These are phyloP conservation scores for Eurystomus glaucurus DNA, from an alignment of 2,797 vertebrate genomes.

Conservation along the genomic window DNA sequence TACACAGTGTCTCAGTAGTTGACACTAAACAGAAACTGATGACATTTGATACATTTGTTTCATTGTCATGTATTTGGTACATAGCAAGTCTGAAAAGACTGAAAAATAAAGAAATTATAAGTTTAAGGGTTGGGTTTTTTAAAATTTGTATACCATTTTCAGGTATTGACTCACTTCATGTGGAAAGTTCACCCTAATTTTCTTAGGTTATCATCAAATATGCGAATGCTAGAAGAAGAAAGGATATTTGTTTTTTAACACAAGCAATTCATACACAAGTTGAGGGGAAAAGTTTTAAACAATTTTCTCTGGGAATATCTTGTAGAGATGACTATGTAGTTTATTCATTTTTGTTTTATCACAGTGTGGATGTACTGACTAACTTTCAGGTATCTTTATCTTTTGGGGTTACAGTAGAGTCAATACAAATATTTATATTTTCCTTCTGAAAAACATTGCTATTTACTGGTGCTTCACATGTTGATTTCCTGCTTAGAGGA, in stretches of 20 bases:
- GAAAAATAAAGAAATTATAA: neutral
- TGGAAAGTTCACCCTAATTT: neutral
- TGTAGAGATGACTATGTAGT: fast-evolving
- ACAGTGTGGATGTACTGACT: neutral
- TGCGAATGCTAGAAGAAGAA: neutral
- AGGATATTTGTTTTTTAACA: neutral
- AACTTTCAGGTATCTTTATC: neutral
- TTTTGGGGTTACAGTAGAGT: neutral
- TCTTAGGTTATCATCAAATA: neutral
- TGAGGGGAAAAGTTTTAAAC: neutral
- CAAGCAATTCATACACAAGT: neutral
- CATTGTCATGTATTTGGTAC: neutral
- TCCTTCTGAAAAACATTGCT: neutral
- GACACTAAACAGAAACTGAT: neutral
- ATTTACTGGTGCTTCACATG: fast-evolving
- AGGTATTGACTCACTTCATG: neutral
- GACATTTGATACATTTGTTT: neutral
- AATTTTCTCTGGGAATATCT: neutral
- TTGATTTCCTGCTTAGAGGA: neutral
- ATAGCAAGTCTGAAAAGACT: neutral
- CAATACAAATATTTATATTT: neutral
- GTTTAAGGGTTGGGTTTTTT: neutral
- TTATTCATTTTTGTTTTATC: neutral
- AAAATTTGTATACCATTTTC: neutral
- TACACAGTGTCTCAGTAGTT: neutral